Conservation (phyloP, 92 coral and sea anemone genomes). For the Zoanthus sociatus region DNA sequence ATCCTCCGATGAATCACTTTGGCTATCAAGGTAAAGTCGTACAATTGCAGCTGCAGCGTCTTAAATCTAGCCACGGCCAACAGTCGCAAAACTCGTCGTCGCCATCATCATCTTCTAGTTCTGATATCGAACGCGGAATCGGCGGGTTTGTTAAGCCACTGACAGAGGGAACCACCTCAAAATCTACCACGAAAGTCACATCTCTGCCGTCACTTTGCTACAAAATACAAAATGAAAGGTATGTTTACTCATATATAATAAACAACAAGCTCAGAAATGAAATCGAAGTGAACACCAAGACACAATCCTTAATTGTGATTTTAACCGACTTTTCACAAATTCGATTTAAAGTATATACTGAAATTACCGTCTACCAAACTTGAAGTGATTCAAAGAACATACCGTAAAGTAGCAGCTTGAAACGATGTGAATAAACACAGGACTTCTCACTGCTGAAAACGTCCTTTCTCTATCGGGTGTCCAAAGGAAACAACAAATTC, state of each 20-base stretch:
- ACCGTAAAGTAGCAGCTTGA: constrained; percentile 44
- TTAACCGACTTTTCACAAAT: neutral
- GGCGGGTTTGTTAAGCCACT: constrained; percentile 16
- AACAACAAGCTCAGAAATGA: constrained; percentile 5
- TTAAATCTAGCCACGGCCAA: constrained; percentile 11
- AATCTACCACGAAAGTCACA: constrained; percentile 14
- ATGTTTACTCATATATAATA: neutral
- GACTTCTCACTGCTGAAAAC: constrained; percentile 4
- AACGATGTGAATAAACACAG: constrained; percentile 22
- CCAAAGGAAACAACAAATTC: constrained; percentile 30
- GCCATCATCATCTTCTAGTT: constrained; percentile 18
- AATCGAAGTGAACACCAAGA: constrained; percentile 1
- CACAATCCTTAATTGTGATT: constrained; percentile 14
- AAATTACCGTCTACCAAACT: neutral
- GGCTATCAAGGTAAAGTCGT: constrained; percentile 6
- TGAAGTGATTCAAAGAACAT: constrained; percentile 10
- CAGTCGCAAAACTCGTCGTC: constrained; percentile 16
- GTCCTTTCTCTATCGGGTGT: constrained; percentile 1
- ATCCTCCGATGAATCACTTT: neutral
- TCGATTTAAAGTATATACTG: constrained; percentile 10
- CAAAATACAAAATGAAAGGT: neutral
- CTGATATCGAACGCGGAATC: neutral
- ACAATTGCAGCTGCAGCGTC: constrained; percentile 5
- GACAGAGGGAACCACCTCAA: constrained; percentile 15
- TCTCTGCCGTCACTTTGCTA: constrained; percentile 29